Conservation (phyloP, 2,797 vertebrate species). For the Cichlasoma orientale region DNA sequence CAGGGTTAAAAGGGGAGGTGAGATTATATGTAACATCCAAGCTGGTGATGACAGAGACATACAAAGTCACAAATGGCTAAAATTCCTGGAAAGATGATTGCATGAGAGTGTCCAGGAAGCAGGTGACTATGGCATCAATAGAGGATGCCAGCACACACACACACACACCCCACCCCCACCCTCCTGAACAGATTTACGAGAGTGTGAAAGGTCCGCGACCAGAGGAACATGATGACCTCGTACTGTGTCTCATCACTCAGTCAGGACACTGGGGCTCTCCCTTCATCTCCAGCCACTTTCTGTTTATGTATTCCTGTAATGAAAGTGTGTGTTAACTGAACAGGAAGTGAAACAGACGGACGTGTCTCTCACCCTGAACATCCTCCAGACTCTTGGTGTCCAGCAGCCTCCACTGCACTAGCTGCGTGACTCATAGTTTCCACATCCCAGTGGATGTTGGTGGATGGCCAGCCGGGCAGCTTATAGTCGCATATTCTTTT, state of each 20-base stretch:
- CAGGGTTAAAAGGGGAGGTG: neutral
- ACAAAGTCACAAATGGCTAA: constrained; percentile 1
- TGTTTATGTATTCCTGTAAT: constrained; percentile 40
- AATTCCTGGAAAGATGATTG: constrained; percentile 64
- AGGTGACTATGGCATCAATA: constrained; percentile 54
- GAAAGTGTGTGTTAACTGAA: constrained; percentile 52
- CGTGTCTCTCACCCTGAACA: constrained; percentile 77
- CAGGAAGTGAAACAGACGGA: constrained; percentile 78
- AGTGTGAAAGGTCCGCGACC: constrained; percentile 59
- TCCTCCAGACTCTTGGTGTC: constrained; percentile 73
- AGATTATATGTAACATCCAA: neutral
- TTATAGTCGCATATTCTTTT: constrained; percentile 55
- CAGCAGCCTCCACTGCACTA: constrained; percentile 58
- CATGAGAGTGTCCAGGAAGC: constrained; percentile 57
- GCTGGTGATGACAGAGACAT: neutral
- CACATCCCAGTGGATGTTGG: constrained; percentile 77
- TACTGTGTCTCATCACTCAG: constrained; percentile 29
- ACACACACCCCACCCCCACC: neutral
- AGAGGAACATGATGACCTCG: constrained; percentile 43
- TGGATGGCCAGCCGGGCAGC: constrained; percentile 60
- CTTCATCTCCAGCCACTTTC: constrained; percentile 8
- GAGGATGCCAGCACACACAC: constrained; percentile 23
- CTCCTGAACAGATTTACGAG: constrained; percentile 42
- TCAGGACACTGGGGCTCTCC: constrained; percentile 32
- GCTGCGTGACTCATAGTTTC: constrained; percentile 82